Base-by-base conservation (phyloP, 2,888 invertebrate species). In the Drosophila tanythrix region DNA sequence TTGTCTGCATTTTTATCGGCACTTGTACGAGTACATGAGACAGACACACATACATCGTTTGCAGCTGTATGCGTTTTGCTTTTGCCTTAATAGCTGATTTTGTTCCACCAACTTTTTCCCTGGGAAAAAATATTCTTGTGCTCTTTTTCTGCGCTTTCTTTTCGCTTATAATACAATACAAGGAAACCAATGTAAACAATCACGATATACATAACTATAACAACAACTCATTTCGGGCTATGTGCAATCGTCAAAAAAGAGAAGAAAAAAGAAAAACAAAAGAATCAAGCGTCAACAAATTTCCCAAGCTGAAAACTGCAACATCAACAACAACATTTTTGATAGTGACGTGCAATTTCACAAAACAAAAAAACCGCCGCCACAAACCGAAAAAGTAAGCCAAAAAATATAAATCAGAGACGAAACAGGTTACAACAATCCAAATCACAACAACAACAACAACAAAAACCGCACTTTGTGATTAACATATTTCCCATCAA, bases 401-500 rank as follows among this genome's bases (percentile, higher is more conserved):
- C 88, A 87, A 90, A 76, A 76, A 84, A 88, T 81, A 90, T 85
- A 87, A 90, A 90, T 78, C 87, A 87, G 50, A 66, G 69, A 74
- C 78, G 74, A 86, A 88, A 85, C 85, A 81, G 89, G 85, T 85
- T 85, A 78, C 88, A 75, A 76, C 82, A 74, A 82, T 63, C 38
- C 60, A 76, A 71, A 63, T 70, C 50, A 75, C 60, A 60, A 70
- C 21, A 46, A 46, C 46, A 58, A 64, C 35, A 46, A 57, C 50
- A 56, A 73, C 29, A 67, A 72, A 53, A 76, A 58, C 69, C 77
- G 62, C 81, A 70, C 48, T 72, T 82, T 88, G 78, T 90, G 87
- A 90, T 90, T 86, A 89, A 88, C 85, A 86, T 86, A 90, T 80
- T 91, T 90, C 90, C 90, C 89, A 90, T 90, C 87, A 74, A 79